Base-by-base conservation (phyloP, 2,888 invertebrate genomes). In the Crematogaster levior region DNA sequence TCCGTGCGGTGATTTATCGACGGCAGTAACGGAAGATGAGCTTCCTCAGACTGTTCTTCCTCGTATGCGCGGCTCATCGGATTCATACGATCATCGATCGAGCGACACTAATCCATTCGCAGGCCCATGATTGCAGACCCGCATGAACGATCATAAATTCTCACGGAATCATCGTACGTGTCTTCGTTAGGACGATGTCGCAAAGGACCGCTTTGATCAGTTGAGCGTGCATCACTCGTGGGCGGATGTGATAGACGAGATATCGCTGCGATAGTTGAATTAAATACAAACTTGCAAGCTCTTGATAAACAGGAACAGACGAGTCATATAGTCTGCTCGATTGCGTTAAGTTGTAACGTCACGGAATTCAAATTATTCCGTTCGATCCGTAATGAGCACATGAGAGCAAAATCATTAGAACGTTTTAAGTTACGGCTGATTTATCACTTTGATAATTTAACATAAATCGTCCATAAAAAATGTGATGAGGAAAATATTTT, bases 1-100 rank as follows among this genome's bases (percentile, higher is more conserved):
- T 40, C 10, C 24, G 48, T 24, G 7, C 53, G 18, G 21, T 79
- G 83, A 86, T 79, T 77, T 77, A 84, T 77, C 18, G 66, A 37
- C 24, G 24, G 24, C 21, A 51, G 34, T 30, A 43, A 66, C 53
- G 53, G 56, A 43, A 66, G 66, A 27, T 18, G 24, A 77, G 56
- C 34, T 66, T 46, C 56, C 46, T 74, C 48, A 3, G 12, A 18
- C 15, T 58, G 24, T n/a, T 15, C 40, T 7, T 68, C 15, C 12
- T 51, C 48, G 7, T 15, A 34, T 61, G 12, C 56, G 61, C 34
- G 34, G 37, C 48, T 51, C 48, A 12, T 61, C 63, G 51, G 51
- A 75, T 63, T 75, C 48, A 37, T 61, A 46, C 34, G 60, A 48
- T 74, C 34, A 24, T 61, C 46, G 21, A 6, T 34, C 74, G 74